phyloP scores from a whole-genome alignment of 2,113 vertebrate genomes.

The Callaeas wilsoni region DNA sequence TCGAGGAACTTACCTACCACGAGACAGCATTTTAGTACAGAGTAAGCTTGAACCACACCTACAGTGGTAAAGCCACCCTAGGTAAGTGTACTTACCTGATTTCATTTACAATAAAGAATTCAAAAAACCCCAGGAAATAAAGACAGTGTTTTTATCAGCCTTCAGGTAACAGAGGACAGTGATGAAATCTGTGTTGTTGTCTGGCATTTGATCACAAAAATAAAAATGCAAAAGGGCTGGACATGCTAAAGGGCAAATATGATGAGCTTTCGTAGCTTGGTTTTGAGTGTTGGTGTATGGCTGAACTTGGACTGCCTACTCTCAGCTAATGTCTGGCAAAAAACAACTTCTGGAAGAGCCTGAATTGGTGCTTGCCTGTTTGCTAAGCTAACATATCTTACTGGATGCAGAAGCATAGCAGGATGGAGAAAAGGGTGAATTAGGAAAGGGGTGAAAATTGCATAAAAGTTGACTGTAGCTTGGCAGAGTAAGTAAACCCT shows the following conservation, averaged over 20 bases:
- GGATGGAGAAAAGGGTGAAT: neutral
- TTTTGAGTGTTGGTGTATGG: neutral
- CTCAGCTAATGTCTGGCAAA: neutral
- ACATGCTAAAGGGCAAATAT: conserved; percentile 4
- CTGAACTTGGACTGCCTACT: neutral
- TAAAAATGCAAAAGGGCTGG: conserved; percentile 14
- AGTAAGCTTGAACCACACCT: neutral
- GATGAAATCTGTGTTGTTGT: conserved; percentile 27
- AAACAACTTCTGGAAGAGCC: neutral
- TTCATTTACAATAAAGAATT: neutral
- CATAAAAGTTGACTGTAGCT: neutral
- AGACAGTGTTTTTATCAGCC: neutral
- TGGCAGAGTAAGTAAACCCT: neutral
- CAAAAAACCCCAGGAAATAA: neutral
- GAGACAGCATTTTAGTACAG: neutral
- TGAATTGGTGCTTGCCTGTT: neutral
- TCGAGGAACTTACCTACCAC: neutral
- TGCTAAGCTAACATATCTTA: neutral
- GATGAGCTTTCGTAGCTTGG: neutral
- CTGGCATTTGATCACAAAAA: conserved; percentile 29
- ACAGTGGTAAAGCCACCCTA: neutral
- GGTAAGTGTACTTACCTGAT: neutral
- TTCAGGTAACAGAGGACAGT: conserved; percentile 1
- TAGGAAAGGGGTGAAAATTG: neutral
- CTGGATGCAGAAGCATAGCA: neutral